Base-by-base conservation (phyloP, 2,888 invertebrate species). In the Sinohyriopsis cumingii region DNA sequence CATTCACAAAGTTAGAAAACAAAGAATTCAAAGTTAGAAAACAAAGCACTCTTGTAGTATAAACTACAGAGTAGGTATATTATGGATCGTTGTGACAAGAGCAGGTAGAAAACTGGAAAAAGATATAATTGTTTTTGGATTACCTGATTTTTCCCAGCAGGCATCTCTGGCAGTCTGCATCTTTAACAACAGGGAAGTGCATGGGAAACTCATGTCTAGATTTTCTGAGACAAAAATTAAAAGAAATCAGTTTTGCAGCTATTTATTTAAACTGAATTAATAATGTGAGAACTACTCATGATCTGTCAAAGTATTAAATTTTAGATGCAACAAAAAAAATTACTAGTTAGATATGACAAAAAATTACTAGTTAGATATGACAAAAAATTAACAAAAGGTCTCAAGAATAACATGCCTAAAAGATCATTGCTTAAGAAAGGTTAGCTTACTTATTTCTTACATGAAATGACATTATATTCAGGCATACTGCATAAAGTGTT, bases 71-170 rank as follows among this genome's bases (percentile, higher is more conserved):
- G 6, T 33, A 33, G 33, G 33, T 33, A 7, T 33, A 33, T 33
- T 33, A 33, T 33, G 33, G 33, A 33, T 9, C 7, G 33, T 33
- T 33, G 3, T 45, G 45, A 45, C 33, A 33, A 33, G 9, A 33
- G 12, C 12, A 45, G 12, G 12, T 15, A 45, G 45, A 45, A 3
- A 15, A 45, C 12, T 45, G 45, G 45, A 2, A 15, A 45, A 12
- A 45, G 45, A 15, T 45, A 33, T 5, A 45, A 25, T 53, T 24
- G 0, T n/a, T 60, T 22, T 4, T 4, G 60, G 56, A 73, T 65
- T 71, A 87, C 87, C 86, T 76, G 85, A 82, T 75, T 82, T 86
- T 67, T 85, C 87, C 87, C 86, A 87, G 76, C 85, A 86, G 24
- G 67, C 65, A 73, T 87, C 85, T 69, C 83, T 82, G 1, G 86